phyloP scores from a whole-genome alignment of 2,113 vertebrate species.

The Bettongia penicillata region DNA sequence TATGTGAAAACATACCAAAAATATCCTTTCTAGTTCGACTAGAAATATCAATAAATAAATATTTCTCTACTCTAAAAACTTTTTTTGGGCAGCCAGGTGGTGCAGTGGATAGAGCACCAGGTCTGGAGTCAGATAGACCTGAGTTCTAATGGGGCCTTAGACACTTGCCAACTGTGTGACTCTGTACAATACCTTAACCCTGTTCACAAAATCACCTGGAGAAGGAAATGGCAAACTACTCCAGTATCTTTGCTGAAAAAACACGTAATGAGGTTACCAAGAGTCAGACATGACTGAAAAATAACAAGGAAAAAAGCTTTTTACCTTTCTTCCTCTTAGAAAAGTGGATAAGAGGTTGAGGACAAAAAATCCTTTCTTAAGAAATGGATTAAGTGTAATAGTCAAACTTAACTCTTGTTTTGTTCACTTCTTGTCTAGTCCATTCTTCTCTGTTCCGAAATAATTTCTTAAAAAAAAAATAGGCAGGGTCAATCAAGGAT shows the following conservation, averaged over 20 bases:
- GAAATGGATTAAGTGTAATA: neutral
- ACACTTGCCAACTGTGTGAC: neutral
- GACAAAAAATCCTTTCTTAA: neutral
- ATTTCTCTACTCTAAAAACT: neutral
- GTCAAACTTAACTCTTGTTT: neutral
- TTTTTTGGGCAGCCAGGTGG: neutral
- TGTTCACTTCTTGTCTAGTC: too few relatives aligned
- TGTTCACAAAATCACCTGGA: neutral
- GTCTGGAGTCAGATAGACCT: neutral
- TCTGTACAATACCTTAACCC: neutral
- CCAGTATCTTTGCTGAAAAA: neutral
- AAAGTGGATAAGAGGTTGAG: neutral
- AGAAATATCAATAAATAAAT: neutral
- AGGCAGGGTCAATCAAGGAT: neutral
- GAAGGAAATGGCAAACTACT: neutral
- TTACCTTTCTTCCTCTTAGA: neutral
- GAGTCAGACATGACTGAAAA: neutral
- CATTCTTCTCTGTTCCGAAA: neutral
- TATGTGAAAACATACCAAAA: neutral
- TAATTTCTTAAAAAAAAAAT: neutral
- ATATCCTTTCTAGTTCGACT: neutral
- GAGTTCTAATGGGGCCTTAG: neutral
- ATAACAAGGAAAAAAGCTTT: neutral
- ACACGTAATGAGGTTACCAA: neutral
- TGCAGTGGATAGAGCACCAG: too few relatives aligned